A percentile compares a stretch with the other conserved stretches of the same genome.
These are phyloP conservation scores for Pandion haliaetus DNA, from an alignment of 2,113 vertebrate genomes.

Conservation along the genomic window DNA sequence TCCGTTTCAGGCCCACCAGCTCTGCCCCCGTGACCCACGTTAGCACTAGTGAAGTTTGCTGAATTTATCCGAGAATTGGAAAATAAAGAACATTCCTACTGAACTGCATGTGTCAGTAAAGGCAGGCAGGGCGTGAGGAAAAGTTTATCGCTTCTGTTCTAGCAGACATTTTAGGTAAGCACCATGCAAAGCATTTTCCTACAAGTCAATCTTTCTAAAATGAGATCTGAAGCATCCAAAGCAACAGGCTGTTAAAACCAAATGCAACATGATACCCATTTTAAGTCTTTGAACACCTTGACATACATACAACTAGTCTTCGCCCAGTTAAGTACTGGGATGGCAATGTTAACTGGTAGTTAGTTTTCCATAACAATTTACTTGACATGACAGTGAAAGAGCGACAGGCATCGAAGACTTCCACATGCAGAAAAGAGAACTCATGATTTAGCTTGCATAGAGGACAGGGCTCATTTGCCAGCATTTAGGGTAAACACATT, in stretches of 20 bases:
- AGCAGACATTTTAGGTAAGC: neutral
- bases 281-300: neutral
- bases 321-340: neutral
- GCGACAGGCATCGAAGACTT: neutral
- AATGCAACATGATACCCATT: neutral
- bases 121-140: neutral
- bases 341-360: neutral
- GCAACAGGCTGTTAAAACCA: neutral
- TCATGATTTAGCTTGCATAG: neutral
- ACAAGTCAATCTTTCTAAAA: neutral
- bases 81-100: neutral
- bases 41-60: slow-evolving; percentile 21
- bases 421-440: neutral
- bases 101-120: neutral
- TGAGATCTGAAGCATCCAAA: neutral
- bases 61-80: neutral
- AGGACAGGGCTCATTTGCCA: neutral
- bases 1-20: neutral
- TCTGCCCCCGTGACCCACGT: neutral
- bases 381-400: neutral
- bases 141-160: neutral
- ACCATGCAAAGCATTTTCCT: slow-evolving; percentile 39
- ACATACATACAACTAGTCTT: no score
- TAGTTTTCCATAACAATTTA: neutral
- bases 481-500: neutral